Base-by-base conservation (phyloP, 2,888 invertebrate species). In the Rhagonycha lutea region DNA sequence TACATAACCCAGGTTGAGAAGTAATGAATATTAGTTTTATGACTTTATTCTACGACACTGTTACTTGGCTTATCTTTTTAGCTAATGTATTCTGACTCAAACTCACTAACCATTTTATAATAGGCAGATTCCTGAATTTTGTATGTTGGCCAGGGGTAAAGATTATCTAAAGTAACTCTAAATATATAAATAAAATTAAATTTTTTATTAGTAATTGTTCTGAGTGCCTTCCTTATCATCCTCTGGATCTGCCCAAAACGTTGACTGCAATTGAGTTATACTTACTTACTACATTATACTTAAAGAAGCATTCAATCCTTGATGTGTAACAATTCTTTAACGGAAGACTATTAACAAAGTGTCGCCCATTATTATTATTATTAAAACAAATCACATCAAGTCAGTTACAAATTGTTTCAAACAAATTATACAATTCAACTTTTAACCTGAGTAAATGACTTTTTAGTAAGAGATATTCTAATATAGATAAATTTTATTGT, bases 401-500 rank as follows among this genome's bases (percentile, higher is more conserved):
- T 47, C 29, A 14, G 11, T 14, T 68, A 68, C 29, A 28, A 28
- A 68, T 68, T 68, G 14, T 26, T 29, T 28, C 29, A 28, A 29
- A 2, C 26, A 26, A 68, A 68, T 29, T 68, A 14, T n/a, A 24
- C 18, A 63, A 63, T 24, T 63, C 12, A 63, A 63, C 63, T 68
- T 47, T 23, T 60, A 32, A 69, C 69, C 69, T 69, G 69, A 69
- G 47, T 47, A 69, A 69, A 29, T 69, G 47, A 23, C 18, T 69
- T 60, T 60, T 69, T 69, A 47, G 68, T 68, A 74, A 63, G 69
- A 24, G 26, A 65, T 65, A 24, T 65, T 65, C 63, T 65, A 65
- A 65, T 65, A 65, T 65, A 62, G 18, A 65, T 65, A 65, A 65
- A 65, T 65, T 65, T 65, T 74, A 74, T 67, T 70, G 67, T 70